A percentile compares a stretch with the other conserved stretches of the same genome.
phyloP scores from a whole-genome alignment of 2,113 vertebrate species.

The Poeciliopsis occidentalis region DNA sequence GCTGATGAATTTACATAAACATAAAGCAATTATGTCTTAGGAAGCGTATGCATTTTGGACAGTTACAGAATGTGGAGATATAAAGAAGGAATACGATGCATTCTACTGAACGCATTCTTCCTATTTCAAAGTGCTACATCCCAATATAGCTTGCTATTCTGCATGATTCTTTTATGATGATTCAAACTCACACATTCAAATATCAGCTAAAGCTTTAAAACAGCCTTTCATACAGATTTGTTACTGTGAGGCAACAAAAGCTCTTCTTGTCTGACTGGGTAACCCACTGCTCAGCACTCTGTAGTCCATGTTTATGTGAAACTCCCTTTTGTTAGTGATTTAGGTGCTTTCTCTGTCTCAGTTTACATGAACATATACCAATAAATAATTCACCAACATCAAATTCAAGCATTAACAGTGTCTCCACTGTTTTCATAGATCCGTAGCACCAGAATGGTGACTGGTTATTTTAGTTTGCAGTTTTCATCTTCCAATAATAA shows the following conservation, averaged over 20 bases:
- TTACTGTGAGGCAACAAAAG: slow-evolving; percentile 1
- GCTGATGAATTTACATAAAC: neutral
- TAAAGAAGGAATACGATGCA: neutral
- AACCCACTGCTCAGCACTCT: neutral
- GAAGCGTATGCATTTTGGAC: neutral
- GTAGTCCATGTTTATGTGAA: neutral
- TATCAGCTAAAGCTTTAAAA: slow-evolving; percentile 3
- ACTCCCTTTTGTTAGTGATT: neutral
- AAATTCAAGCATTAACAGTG: slow-evolving; percentile 35
- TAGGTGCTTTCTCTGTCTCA: neutral
- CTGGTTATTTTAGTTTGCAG: slow-evolving; percentile 40
- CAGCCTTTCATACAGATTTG: slow-evolving; percentile 11
- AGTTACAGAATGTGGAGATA: neutral
- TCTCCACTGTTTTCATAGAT: slow-evolving; percentile 33
- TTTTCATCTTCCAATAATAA: too few species aligned
- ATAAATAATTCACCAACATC: slow-evolving; percentile 29
- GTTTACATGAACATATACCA: neutral
- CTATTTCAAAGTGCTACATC: neutral
- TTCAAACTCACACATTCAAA: slow-evolving; percentile 2
- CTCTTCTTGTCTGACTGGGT: neutral
- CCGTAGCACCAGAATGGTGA: slow-evolving; percentile 29
- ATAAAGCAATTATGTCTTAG: slow-evolving; percentile 2
- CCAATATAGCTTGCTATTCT: neutral
- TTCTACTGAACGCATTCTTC: neutral
- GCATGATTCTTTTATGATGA: too few species aligned